These are phyloP conservation scores for Nasonia giraulti DNA, from an alignment of 1,140 invertebrate species.

Conservation along the genomic window DNA sequence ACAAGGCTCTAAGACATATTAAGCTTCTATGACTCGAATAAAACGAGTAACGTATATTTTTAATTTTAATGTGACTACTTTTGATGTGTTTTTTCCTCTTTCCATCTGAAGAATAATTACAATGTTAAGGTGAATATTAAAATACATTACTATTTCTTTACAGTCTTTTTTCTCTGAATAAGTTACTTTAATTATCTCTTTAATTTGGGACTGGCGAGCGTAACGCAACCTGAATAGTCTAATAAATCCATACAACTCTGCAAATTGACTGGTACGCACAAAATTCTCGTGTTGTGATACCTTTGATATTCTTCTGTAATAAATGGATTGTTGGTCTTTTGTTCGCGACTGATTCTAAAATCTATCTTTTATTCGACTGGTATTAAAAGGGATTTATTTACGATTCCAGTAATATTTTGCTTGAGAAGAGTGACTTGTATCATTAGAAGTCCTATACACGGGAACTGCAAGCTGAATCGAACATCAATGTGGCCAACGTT, in stretches of 20 bases:
- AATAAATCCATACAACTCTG: slow-evolving; percentile 88
- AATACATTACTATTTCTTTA: not conserved
- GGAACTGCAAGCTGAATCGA: slow-evolving; percentile 86
- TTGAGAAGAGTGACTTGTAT: slow-evolving; percentile 89
- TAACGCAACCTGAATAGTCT: slow-evolving; percentile 87
- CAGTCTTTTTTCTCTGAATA: too few relatives aligned
- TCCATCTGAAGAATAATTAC: slow-evolving; percentile 48
- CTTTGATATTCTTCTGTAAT: slow-evolving; percentile 87
- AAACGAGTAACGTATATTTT: slow-evolving; percentile 79
- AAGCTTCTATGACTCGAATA: slow-evolving; percentile 84
- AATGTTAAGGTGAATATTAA: not conserved
- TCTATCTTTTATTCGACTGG: slow-evolving; percentile 79
- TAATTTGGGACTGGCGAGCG: slow-evolving; percentile 89
- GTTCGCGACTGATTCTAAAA: slow-evolving; percentile 74
- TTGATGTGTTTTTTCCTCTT: slow-evolving; percentile 51
- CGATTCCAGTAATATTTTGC: slow-evolving; percentile 86
- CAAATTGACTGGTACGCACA: slow-evolving; percentile 90
- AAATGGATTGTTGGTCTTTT: slow-evolving; percentile 83
- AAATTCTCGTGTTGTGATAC: slow-evolving; percentile 90
- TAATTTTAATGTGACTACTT: slow-evolving; percentile 69
- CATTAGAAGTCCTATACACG: slow-evolving; percentile 77
- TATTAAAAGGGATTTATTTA: slow-evolving; percentile 70
- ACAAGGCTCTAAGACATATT: slow-evolving; percentile 88
- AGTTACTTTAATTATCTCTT: too few relatives aligned
- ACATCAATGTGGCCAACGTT: slow-evolving; percentile 91